These are phyloP conservation scores for Temnothorax unifasciatus DNA, from an alignment of 2,888 invertebrate genomes.

Conservation along the genomic window DNA sequence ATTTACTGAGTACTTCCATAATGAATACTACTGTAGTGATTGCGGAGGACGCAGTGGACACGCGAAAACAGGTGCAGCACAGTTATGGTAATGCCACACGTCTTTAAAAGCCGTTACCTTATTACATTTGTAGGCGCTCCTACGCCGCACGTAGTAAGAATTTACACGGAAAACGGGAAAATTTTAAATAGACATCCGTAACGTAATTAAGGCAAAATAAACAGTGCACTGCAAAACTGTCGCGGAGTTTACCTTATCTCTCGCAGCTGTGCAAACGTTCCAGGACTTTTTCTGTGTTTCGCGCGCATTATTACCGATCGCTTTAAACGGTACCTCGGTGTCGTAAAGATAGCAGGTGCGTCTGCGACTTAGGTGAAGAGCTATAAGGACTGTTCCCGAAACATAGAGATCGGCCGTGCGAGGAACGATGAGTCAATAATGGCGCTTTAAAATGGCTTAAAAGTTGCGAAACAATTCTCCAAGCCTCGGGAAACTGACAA, in stretches of 20 bases:
- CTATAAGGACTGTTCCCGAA: conserved; percentile 2
- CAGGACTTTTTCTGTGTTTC: neutral
- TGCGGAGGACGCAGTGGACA: conserved; percentile 34
- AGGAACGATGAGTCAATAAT: conserved; percentile 76
- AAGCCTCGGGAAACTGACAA: conserved; percentile 81
- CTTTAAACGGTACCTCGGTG: neutral
- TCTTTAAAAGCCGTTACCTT: conserved; percentile 49
- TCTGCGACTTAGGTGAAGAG: conserved; percentile 24
- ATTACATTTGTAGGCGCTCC: conserved; percentile 41
- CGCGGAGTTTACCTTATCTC: conserved; percentile 8
- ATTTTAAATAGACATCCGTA: conserved; percentile 17
- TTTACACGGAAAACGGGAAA: conserved; percentile 23
- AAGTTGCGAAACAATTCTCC: conserved; percentile 82
- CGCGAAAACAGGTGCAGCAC: conserved; percentile 6
- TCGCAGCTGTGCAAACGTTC: conserved; percentile 1
- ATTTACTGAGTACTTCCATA: conserved; percentile 55
- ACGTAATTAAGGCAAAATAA: conserved; percentile 47
- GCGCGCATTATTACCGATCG: neutral
- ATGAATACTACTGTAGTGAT: conserved; percentile 54
- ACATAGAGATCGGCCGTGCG: conserved; percentile 22
- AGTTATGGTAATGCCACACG: neutral
- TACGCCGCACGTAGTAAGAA: conserved; percentile 13
- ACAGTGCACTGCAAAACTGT: conserved; percentile 8
- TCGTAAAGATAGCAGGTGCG: conserved; percentile 35
- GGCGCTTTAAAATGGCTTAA: conserved; percentile 80